phyloP scores from a whole-genome alignment of 2,113 vertebrate genomes.

The Prunella fulvescens region DNA sequence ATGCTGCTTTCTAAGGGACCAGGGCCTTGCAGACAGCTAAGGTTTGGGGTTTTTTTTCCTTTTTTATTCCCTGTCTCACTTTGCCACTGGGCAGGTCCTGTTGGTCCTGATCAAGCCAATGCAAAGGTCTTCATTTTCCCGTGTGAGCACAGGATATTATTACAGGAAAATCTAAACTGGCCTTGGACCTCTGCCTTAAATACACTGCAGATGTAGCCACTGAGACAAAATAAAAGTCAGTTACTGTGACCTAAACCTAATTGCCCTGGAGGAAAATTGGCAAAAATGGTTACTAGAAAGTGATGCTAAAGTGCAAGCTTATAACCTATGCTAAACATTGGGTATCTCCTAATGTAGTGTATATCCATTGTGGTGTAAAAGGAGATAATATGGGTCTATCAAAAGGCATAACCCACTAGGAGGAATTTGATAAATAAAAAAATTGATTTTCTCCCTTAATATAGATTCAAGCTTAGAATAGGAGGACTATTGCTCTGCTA shows the following conservation, averaged over 20 bases:
- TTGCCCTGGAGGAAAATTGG: background rate
- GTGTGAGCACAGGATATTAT: background rate
- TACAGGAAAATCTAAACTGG: background rate
- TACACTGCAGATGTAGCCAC: background rate
- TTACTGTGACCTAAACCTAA: background rate
- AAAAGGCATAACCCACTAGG: background rate
- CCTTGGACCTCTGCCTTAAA: background rate
- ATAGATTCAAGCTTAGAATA: background rate
- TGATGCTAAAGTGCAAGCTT: background rate
- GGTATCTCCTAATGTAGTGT: background rate
- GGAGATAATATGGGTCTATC: background rate
- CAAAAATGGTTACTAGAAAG: background rate
- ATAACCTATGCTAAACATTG: background rate
- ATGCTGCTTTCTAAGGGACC: background rate
- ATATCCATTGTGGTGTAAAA: background rate
- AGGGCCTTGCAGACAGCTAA: background rate
- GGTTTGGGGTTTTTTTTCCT: accelerated
- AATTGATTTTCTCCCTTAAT: background rate
- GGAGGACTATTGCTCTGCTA: background rate
- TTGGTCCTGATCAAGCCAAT: background rate
- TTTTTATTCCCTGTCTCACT: background rate
- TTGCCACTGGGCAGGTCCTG: background rate
- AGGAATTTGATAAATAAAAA: background rate
- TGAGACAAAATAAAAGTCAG: background rate
- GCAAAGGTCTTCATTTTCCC: background rate